Evolutionary conservation across 2,888 invertebrate species (phyloP).

Genomic region (Mactromeris polynyma): DNA sequence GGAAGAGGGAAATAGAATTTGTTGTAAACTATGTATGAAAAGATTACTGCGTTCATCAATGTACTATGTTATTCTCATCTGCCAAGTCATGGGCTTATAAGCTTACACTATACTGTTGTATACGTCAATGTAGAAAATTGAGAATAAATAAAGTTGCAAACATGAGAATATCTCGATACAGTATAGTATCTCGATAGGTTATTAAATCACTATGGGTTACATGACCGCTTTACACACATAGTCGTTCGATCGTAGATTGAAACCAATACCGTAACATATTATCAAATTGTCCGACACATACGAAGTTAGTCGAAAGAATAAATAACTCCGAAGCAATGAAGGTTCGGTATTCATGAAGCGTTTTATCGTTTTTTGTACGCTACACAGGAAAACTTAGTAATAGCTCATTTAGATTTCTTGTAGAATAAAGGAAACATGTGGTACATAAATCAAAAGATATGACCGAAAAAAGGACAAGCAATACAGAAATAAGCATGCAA

Average conservation of each 20-base stretch:
- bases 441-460: conserved; percentile 17
- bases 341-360: conserved; percentile 6
- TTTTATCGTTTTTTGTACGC: conserved; percentile 10
- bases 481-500: conserved; percentile 1
- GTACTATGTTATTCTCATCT: too few relatives aligned
- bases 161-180: not conserved
- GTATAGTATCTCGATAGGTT: not conserved
- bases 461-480: not conserved
- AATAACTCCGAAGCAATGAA: not conserved
- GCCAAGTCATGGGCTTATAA: too few relatives aligned
- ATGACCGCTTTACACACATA: not conserved
- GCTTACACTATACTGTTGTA: too few relatives aligned
- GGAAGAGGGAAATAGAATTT: too few relatives aligned
- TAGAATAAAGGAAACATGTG: conserved; percentile 5
- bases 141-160: not conserved
- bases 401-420: conserved; percentile 9
- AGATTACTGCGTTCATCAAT: too few relatives aligned
- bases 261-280: not conserved
- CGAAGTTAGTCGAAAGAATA: not conserved
- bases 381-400: not conserved
- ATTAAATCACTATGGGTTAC: not conserved
- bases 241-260: not conserved
- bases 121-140: too few relatives aligned
- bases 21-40: too few relatives aligned
- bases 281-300: not conserved